These are phyloP conservation scores for Lepidothrix coronata DNA, from an alignment of 2,113 vertebrate species.

Conservation along the genomic window DNA sequence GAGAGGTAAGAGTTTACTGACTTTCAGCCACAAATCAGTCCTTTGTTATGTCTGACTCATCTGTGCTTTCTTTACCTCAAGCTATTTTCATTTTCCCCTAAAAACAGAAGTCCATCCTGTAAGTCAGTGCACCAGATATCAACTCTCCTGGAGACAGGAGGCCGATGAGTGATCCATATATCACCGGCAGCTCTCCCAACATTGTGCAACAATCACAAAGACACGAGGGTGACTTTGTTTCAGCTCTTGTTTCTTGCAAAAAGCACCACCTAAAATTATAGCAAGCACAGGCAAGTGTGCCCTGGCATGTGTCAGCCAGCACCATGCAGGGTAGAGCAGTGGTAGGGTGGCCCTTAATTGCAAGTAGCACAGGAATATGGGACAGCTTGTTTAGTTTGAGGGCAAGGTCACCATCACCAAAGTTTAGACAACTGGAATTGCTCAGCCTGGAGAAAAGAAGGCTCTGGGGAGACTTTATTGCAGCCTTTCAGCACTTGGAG, in stretches of 20 bases:
- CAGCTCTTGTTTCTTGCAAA: neutral
- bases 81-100: neutral
- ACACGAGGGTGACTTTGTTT: neutral
- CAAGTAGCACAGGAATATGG: neutral
- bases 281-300: neutral
- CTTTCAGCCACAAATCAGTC: neutral
- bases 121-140: neutral
- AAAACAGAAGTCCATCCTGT: neutral
- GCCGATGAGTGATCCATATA: neutral
- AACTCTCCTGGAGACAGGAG: rapidly evolving
- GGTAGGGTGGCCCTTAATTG: neutral
- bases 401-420: neutral
- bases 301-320: rapidly evolving
- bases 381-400: neutral
- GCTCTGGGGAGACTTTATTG: neutral
- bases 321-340: neutral
- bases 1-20: neutral
- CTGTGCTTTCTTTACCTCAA: neutral
- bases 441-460: neutral
- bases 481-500: neutral
- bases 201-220: neutral
- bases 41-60: neutral
- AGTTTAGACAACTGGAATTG: neutral
- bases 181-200: neutral
- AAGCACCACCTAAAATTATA: neutral